Conservation (phyloP, 1,140 invertebrate species). For the Pseudoatta argentina region DNA sequence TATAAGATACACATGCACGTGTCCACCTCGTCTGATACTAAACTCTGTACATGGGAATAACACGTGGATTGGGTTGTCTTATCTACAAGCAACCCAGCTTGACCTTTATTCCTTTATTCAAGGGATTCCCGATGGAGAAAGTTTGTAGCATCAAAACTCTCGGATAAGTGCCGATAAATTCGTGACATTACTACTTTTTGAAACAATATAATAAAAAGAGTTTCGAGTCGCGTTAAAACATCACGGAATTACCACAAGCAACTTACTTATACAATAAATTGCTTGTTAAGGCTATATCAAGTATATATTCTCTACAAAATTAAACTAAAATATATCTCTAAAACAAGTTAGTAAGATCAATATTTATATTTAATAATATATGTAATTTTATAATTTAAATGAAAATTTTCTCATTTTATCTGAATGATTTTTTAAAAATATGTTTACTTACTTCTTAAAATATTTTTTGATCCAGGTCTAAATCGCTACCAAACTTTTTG, state of each 20-base stretch:
- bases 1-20: background rate
- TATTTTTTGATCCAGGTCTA: too few species aligned
- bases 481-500: too few species aligned
- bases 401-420: too few species aligned
- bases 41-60: constrained; percentile 1
- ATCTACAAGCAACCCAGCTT: background rate
- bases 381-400: too few species aligned
- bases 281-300: background rate
- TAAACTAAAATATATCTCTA: too few species aligned
- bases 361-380: too few species aligned
- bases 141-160: constrained; percentile 43
- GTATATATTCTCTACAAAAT: too few species aligned
- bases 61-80: background rate
- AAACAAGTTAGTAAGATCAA: too few species aligned
- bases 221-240: background rate
- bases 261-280: background rate
- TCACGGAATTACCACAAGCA: too few species aligned
- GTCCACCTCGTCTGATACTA: constrained; percentile 7
- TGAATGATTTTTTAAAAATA: too few species aligned
- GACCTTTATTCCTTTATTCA: constrained; percentile 41
- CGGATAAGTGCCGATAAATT: constrained; percentile 39
- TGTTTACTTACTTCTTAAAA: too few species aligned
- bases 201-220: background rate
- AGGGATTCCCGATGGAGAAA: constrained; percentile 33
- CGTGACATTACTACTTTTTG: background rate